phyloP scores from a whole-genome alignment of 2,797 vertebrate genomes.

The Poecilia velifera region DNA sequence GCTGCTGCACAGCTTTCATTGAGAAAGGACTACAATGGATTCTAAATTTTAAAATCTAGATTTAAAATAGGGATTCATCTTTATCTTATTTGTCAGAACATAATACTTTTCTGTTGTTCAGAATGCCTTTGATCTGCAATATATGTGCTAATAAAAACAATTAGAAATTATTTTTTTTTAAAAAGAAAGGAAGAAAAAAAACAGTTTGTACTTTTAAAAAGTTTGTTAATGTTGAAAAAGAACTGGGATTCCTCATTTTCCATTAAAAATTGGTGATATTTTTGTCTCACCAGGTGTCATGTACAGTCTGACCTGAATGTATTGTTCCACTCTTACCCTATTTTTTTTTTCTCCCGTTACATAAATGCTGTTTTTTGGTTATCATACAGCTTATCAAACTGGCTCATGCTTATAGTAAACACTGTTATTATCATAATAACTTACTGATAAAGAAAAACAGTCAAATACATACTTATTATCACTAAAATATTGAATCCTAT shows the following conservation, averaged over 20 bases:
- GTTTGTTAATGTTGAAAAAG: neutral
- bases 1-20: neutral
- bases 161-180: neutral
- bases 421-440: neutral
- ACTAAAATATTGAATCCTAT: neutral
- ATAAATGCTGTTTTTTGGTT: neutral
- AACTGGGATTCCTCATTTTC: neutral
- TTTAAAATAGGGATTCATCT: neutral
- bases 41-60: neutral
- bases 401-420: neutral
- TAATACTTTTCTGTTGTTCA: neutral
- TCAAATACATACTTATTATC: neutral
- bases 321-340: neutral
- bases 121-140: neutral
- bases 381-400: neutral
- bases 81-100: neutral
- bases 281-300: neutral
- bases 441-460: neutral
- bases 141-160: neutral
- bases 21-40: neutral
- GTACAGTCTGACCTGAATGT: neutral
- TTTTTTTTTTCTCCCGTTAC: neutral
- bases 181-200: neutral
- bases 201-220: neutral
- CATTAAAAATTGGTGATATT: neutral